These are phyloP conservation scores for Sthenelais limicola DNA, from an alignment of 2,888 invertebrate species.

Conservation along the genomic window DNA sequence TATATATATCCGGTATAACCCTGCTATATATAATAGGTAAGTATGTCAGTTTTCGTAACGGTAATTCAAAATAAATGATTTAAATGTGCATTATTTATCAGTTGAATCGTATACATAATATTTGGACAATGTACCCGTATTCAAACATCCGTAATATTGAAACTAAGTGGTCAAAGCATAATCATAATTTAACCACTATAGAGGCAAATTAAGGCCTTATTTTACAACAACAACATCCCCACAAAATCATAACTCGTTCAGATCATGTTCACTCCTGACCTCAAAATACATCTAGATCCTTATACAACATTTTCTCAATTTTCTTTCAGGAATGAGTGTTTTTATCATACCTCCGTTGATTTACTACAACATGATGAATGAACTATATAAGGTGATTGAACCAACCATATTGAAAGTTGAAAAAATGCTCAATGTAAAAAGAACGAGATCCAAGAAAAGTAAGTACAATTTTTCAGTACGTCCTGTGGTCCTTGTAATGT, in stretches of 20 bases:
- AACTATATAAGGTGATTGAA: conserved; percentile 59
- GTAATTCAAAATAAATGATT: background rate
- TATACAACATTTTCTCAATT: conserved; percentile 22
- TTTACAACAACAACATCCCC: no score
- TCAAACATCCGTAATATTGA: background rate
- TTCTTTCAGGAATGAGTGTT: conserved; percentile 61
- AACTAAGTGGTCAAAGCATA: no score
- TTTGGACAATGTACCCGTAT: background rate
- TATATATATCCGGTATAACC: conserved; percentile 67
- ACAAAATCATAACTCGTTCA: no score
- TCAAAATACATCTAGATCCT: background rate
- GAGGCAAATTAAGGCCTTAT: no score
- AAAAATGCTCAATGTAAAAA: conserved; percentile 59
- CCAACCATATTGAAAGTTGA: conserved; percentile 68
- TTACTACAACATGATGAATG: conserved; percentile 62
- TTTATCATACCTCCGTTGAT: conserved; percentile 64
- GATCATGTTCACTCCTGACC: no score
- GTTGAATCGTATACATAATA: background rate
- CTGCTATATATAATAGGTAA: conserved; percentile 69
- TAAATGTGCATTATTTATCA: background rate
- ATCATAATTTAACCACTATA: no score
- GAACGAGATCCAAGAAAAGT: conserved; percentile 48
- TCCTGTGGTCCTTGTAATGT: background rate
- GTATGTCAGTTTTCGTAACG: conserved; percentile 42
- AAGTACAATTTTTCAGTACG: conserved; percentile 2